phyloP scores from a whole-genome alignment of 2,888 invertebrate genomes.

The Saturnia pavonia region DNA sequence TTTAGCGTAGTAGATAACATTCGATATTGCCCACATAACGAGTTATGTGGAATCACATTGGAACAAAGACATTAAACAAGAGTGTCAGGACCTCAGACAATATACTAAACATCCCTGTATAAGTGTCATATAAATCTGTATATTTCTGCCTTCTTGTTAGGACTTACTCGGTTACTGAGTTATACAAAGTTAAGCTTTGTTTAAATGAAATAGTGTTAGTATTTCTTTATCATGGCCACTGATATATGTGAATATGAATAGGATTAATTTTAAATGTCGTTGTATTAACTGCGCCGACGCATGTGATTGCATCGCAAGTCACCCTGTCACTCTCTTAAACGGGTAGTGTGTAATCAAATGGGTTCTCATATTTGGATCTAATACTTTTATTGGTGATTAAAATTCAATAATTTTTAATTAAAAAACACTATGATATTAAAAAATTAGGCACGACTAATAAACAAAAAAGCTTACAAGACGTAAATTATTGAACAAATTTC shows the following conservation, averaged over 20 bases:
- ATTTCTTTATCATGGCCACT: conserved; percentile 24
- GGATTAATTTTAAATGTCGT: conserved; percentile 52
- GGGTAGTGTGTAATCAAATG: conserved; percentile 44
- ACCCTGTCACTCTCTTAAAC: conserved; percentile 57
- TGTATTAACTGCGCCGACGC: conserved; percentile 68
- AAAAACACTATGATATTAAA: too few relatives aligned
- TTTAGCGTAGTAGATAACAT: conserved; percentile 27
- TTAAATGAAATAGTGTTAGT: conserved; percentile 22
- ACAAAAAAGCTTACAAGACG: too few relatives aligned
- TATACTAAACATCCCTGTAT: conserved; percentile 70
- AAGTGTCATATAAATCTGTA: conserved; percentile 67
- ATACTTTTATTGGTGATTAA: not conserved
- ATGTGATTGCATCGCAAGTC: conserved; percentile 67
- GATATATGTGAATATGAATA: conserved; percentile 33
- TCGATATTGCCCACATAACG: conserved; percentile 52
- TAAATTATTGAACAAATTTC: too few relatives aligned
- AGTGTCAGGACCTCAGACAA: conserved; percentile 67
- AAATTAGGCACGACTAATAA: too few relatives aligned
- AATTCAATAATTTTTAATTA: too few relatives aligned
- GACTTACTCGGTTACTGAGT: conserved; percentile 27
- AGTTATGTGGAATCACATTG: conserved; percentile 50
- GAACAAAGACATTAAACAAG: conserved; percentile 75
- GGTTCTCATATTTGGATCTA: conserved; percentile 12
- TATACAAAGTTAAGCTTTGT: conserved; percentile 31
- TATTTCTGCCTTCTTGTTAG: conserved; percentile 28